Conservation (phyloP, 2,888 invertebrate species). For the Epinotia demarniana region DNA sequence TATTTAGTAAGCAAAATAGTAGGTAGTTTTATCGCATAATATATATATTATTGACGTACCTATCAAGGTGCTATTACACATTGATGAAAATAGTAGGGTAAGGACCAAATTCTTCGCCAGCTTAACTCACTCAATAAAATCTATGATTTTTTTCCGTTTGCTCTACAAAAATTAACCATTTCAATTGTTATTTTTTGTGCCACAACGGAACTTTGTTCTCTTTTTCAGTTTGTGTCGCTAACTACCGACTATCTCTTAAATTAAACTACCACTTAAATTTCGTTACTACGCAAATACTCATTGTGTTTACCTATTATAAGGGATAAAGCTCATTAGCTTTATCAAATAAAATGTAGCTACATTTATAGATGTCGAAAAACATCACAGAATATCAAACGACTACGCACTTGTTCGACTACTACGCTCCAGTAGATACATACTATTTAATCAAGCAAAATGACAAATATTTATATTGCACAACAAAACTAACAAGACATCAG, state of each 20-base stretch:
- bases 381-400: slow-evolving; percentile 27
- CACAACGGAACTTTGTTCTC: too few species aligned
- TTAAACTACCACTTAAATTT: not conserved
- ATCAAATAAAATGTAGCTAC: not conserved
- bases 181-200: too few species aligned
- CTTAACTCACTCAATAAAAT: too few species aligned
- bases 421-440: not conserved
- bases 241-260: not conserved
- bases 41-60: too few species aligned
- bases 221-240: too few species aligned
- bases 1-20: too few species aligned
- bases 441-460: slow-evolving; percentile 32
- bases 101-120: too few species aligned
- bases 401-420: slow-evolving; percentile 17
- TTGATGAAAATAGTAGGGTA: too few species aligned
- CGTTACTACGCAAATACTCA: not conserved
- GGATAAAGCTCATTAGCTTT: not conserved
- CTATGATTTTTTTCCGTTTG: too few species aligned
- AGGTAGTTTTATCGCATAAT: too few species aligned
- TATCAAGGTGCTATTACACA: too few species aligned
- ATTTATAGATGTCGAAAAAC: not conserved
- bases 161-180: too few species aligned
- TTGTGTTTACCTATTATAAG: not conserved
- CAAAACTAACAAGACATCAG: slow-evolving; percentile 43
- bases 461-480: slow-evolving; percentile 34